These are phyloP conservation scores for Onthophagus taurus DNA, from an alignment of 1,140 invertebrate genomes.

Conservation along the genomic window DNA sequence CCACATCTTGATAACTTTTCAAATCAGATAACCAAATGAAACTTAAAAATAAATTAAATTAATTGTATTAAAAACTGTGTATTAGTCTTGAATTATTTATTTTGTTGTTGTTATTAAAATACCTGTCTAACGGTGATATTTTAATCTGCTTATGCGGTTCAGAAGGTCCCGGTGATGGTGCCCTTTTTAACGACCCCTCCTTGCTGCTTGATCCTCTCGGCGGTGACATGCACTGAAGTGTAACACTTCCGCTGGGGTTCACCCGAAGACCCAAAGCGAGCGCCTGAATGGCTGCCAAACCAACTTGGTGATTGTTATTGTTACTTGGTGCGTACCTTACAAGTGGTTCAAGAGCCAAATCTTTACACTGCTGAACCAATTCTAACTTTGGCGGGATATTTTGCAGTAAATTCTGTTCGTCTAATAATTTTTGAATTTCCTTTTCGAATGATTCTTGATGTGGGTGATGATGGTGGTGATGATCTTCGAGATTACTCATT, in stretches of 20 bases:
- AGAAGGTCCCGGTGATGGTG: conserved; percentile 30
- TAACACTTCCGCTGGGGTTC: conserved; percentile 34
- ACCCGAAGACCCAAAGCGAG: conserved; percentile 40
- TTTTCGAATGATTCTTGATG: conserved; percentile 53
- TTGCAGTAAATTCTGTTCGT: conserved; percentile 55
- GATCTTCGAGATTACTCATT: conserved; percentile 40
- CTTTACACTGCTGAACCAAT: conserved; percentile 43
- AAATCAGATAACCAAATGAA: too few species aligned
- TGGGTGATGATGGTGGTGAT: conserved; percentile 38
- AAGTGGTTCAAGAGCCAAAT: conserved; percentile 36
- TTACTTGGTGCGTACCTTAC: conserved; percentile 36
- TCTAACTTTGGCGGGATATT: conserved; percentile 48
- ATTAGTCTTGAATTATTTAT: too few species aligned
- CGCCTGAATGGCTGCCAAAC: conserved; percentile 51
- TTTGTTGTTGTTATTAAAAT: too few species aligned
- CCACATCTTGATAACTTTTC: too few species aligned
- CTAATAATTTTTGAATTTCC: conserved; percentile 62
- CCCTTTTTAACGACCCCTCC: conserved; percentile 34
- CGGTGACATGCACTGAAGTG: conserved; percentile 33
- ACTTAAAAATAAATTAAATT: too few species aligned
- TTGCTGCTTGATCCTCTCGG: conserved; percentile 37
- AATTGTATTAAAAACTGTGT: too few species aligned
- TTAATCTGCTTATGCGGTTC: conserved; percentile 34
- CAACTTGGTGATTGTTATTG: conserved; percentile 52
- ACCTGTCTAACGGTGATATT: conserved; percentile 37